phyloP scores from a whole-genome alignment of 2,797 vertebrate genomes.

The Gephyroberyx darwinii region DNA sequence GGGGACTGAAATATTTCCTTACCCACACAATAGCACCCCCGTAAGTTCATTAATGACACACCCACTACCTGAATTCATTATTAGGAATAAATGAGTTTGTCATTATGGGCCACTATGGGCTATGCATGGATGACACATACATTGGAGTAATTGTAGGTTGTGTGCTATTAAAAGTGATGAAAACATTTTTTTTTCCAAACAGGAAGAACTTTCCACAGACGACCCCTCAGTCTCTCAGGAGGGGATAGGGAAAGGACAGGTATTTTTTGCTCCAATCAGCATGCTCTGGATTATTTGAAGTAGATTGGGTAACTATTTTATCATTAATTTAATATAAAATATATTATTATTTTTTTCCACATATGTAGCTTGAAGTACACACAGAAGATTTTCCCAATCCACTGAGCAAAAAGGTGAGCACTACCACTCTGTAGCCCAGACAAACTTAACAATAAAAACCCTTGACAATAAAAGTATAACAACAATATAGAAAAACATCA shows the following conservation, averaged over 20 bases:
- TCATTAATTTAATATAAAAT: slow-evolving; percentile 27
- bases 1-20: slow-evolving; percentile 32
- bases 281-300: slow-evolving; percentile 31
- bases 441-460: not conserved
- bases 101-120: slow-evolving; percentile 40
- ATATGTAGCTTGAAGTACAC: slow-evolving; percentile 44
- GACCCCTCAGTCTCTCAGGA: slow-evolving; percentile 33
- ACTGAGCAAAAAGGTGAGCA: slow-evolving; percentile 28
- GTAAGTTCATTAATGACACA: slow-evolving; percentile 69
- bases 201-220: slow-evolving; percentile 68
- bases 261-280: slow-evolving; percentile 32
- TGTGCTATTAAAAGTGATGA: slow-evolving; percentile 2
- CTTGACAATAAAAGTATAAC: no score
- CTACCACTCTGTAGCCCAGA: slow-evolving; percentile 9
- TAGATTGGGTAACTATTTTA: slow-evolving; percentile 20
- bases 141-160: slow-evolving; percentile 7
- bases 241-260: slow-evolving; percentile 49
- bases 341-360: slow-evolving; percentile 6
- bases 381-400: slow-evolving; percentile 33
- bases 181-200: slow-evolving; percentile 9
- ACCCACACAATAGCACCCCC: slow-evolving; percentile 44
- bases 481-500: slow-evolving; percentile 15
- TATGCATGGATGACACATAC: slow-evolving; percentile 8
- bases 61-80: slow-evolving; percentile 67
- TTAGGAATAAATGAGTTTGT: slow-evolving; percentile 52